These are phyloP conservation scores for Turritopsis dohrnii DNA, from an alignment of 30 jellyfish, hydroid and myxozoan species.

Conservation along the genomic window DNA sequence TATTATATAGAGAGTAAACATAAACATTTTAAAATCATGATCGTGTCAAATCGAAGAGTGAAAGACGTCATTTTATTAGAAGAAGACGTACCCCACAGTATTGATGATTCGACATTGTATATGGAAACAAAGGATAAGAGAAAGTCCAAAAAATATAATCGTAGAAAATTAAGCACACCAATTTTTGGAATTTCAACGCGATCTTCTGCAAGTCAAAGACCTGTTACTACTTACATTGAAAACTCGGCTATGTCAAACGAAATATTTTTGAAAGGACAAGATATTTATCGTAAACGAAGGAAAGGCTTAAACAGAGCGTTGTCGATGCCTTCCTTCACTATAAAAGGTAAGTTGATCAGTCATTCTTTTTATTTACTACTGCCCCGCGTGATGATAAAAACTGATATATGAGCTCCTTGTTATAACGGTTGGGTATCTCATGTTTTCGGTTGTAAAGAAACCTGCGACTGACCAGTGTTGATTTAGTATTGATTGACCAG, in stretches of 20 bases:
- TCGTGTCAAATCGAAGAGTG: slow-evolving; percentile 10
- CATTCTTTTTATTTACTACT: not conserved
- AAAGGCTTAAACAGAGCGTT: not conserved
- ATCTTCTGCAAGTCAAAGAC: not conserved
- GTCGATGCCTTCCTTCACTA: not conserved
- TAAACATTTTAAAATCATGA: not conserved
- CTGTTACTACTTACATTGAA: not conserved
- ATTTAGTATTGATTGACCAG: too few relatives aligned
- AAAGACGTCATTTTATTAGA: slow-evolving; percentile 9
- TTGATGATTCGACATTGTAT: slow-evolving; percentile 2
- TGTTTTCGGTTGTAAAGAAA: too few relatives aligned
- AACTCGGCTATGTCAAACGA: not conserved
- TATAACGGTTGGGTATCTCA: too few relatives aligned
- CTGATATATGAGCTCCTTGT: too few relatives aligned
- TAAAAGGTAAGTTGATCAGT: not conserved
- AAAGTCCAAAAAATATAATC: not conserved
- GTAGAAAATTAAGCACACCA: slow-evolving; percentile 7
- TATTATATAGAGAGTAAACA: not conserved
- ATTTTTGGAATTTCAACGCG: not conserved
- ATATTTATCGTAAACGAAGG: not conserved
- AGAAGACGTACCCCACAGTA: not conserved
- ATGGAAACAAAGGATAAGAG: slow-evolving; percentile 9
- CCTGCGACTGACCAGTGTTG: too few relatives aligned
- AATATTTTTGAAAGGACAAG: not conserved
- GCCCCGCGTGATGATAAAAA: too few relatives aligned